A percentile compares a stretch with the other conserved stretches of the same genome.
phyloP scores from a whole-genome alignment of 2,797 vertebrate genomes.

The Pipistrellus nathusii region DNA sequence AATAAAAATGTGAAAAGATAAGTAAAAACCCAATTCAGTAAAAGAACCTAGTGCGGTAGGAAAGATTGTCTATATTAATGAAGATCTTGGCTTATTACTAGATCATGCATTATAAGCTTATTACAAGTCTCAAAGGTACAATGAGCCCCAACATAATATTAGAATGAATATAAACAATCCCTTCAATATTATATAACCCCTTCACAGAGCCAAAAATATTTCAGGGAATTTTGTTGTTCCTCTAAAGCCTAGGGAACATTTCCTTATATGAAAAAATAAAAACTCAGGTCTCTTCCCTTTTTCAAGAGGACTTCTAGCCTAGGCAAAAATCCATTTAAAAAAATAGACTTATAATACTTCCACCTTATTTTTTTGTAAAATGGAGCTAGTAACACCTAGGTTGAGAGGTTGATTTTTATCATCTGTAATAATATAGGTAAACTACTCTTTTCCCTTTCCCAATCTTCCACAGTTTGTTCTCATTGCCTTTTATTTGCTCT shows the following conservation, averaged over 20 bases:
- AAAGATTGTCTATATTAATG: neutral
- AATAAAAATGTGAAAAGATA: neutral
- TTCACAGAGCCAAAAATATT: slow-evolving; percentile 51
- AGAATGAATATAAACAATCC: neutral
- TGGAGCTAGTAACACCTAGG: neutral
- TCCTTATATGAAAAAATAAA: slow-evolving; percentile 60
- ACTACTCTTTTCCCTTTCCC: neutral
- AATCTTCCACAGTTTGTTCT: neutral
- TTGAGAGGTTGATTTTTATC: neutral
- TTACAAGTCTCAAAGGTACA: neutral
- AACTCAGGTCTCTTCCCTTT: neutral
- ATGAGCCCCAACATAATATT: neutral
- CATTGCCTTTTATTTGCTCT: neutral
- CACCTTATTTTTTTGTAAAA: neutral
- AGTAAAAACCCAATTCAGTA: neutral
- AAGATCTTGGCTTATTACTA: neutral
- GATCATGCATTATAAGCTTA: neutral
- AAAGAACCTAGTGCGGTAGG: neutral
- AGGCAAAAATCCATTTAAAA: neutral
- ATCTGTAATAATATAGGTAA: neutral
- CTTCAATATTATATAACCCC: slow-evolving; percentile 38
- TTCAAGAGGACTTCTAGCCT: neutral
- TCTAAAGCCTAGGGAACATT: slow-evolving; percentile 37
- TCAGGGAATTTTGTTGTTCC: slow-evolving; percentile 38
- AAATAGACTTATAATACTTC: neutral